phyloP scores from a whole-genome alignment of 53 echinoderm and acorn worm genomes.

The Luidia sarsii region DNA sequence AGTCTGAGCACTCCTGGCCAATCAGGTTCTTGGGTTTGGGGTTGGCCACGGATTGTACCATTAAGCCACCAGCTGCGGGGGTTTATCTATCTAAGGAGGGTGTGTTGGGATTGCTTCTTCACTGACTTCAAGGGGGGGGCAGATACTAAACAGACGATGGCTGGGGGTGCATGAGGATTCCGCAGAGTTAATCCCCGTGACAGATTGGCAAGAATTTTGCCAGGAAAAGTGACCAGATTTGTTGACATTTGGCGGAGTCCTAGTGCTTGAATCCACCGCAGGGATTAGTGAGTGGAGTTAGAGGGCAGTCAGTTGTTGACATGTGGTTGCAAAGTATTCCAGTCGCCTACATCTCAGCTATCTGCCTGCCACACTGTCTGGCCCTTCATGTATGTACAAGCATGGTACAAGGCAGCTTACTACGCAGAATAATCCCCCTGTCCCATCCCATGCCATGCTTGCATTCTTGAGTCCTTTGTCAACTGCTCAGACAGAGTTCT shows the following conservation, averaged over 20 bases:
- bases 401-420: too few species aligned
- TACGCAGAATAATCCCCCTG: too few species aligned
- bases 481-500: too few species aligned
- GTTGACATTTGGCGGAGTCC: conserved; percentile 29
- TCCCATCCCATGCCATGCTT: too few species aligned
- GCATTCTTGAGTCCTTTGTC: too few species aligned
- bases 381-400: too few species aligned
- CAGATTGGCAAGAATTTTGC: conserved; percentile 2
- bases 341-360: too few species aligned
- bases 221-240: conserved; percentile 10
- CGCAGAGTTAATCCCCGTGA: conserved; percentile 34
- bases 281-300: too few species aligned
- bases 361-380: too few species aligned
- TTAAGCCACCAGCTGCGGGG: background rate
- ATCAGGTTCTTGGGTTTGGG: background rate
- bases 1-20: conserved; percentile 8
- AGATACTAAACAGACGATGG: background rate
- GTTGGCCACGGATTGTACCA: conserved; percentile 10
- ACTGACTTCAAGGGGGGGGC: background rate
- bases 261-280: too few species aligned
- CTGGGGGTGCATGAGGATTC: background rate
- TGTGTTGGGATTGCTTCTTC: background rate
- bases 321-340: too few species aligned
- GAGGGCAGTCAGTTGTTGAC: too few species aligned
- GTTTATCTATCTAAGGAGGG: conserved; percentile 2